A percentile compares a stretch with the other conserved stretches of the same genome.
Conservation (phyloP, 2,113 vertebrate species). For the Scomber colias region DNA sequence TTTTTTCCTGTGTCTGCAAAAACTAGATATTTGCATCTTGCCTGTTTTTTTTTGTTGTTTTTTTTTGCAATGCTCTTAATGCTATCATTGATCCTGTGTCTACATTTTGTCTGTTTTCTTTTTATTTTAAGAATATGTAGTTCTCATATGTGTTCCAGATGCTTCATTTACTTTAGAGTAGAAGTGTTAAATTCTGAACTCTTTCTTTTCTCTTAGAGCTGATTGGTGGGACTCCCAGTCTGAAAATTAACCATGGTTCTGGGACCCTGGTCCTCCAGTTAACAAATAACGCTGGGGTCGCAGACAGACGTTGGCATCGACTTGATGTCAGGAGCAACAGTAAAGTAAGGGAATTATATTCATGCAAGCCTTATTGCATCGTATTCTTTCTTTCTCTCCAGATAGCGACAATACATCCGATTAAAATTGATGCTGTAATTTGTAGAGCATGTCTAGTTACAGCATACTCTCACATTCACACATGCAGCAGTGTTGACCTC, state of each 20-base stretch:
- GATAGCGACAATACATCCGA: background rate
- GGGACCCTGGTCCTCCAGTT: conserved; percentile 80
- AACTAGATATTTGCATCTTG: conserved; percentile 40
- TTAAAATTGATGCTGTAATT: background rate
- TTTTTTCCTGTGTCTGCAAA: background rate
- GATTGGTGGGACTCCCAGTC: conserved; percentile 75
- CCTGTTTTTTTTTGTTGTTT: background rate
- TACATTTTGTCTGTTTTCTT: conserved; percentile 26
- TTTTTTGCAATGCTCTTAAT: conserved; percentile 24
- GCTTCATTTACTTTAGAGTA: background rate
- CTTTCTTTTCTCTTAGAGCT: conserved; percentile 63
- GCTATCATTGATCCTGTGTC: conserved; percentile 1
- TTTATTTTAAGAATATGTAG: background rate
- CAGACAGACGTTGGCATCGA: conserved; percentile 80
- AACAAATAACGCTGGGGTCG: conserved; percentile 64
- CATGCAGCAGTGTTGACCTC: conserved; percentile 22
- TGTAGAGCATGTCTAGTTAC: background rate
- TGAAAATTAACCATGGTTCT: conserved; percentile 82
- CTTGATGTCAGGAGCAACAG: conserved; percentile 81
- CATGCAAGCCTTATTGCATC: background rate
- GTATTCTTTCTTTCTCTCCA: background rate
- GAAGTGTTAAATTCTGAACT: background rate
- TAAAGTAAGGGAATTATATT: conserved; percentile 77
- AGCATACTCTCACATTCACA: background rate
- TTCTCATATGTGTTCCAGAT: background rate